Evolutionary conservation across 2,888 invertebrate genomes (phyloP).

Genomic region (Agelastica alni): DNA sequence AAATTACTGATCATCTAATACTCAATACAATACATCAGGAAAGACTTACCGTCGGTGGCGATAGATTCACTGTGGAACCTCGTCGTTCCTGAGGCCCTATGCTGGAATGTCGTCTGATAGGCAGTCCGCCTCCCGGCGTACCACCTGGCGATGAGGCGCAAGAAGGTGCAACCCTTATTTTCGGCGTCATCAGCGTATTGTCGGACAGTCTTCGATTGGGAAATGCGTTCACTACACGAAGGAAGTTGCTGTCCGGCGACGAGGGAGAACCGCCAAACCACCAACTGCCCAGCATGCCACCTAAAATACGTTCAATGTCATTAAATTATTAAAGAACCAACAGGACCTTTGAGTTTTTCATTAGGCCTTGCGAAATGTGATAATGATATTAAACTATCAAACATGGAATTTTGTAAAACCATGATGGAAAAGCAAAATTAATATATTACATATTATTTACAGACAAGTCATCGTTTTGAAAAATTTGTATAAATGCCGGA

Average conservation of each 20-base stretch:
- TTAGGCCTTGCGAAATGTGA: too few relatives aligned
- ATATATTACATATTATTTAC: too few relatives aligned
- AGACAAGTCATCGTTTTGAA: too few relatives aligned
- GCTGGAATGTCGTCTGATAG: conserved; percentile 87
- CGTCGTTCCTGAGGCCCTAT: conserved; percentile 89
- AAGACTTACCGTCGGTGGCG: conserved; percentile 82
- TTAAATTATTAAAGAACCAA: too few relatives aligned
- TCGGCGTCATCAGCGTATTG: conserved; percentile 89
- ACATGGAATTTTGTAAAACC: too few relatives aligned
- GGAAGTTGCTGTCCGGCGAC: conserved; percentile 83
- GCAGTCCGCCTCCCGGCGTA: conserved; percentile 76
- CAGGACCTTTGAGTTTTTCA: too few relatives aligned
- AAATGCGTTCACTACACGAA: conserved; percentile 79
- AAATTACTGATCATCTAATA: not conserved
- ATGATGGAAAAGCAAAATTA: too few relatives aligned
- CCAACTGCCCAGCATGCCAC: conserved; percentile 74
- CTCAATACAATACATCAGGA: not conserved
- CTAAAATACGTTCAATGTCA: too few relatives aligned
- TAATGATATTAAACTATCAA: too few relatives aligned
- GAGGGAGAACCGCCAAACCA: conserved; percentile 84
- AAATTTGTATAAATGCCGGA: too few relatives aligned
- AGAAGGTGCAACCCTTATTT: conserved; percentile 85
- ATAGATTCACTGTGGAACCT: conserved; percentile 81
- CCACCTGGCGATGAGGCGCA: conserved; percentile 81
- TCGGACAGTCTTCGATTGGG: conserved; percentile 88